phyloP scores from a whole-genome alignment of 2,113 vertebrate species.

The Neoarius graeffei region DNA sequence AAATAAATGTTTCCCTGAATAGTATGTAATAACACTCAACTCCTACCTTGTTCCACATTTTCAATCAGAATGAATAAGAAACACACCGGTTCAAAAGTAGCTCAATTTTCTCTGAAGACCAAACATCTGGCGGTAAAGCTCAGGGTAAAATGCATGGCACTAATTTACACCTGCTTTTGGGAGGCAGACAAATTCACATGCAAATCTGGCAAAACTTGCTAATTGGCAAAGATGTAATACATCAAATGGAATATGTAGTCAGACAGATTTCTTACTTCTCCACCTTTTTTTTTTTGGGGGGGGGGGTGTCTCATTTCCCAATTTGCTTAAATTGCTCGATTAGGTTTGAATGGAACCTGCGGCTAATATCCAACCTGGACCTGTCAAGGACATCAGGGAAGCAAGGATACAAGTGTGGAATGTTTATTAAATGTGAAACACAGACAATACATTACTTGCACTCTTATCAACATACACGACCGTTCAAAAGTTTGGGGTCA shows the following conservation, averaged over 20 bases:
- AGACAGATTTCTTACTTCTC: not conserved
- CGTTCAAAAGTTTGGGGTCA: too few relatives aligned
- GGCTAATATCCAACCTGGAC: not conserved
- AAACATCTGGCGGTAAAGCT: not conserved
- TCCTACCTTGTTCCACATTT: not conserved
- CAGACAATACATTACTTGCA: too few relatives aligned
- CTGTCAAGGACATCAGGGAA: too few relatives aligned
- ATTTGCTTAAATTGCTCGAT: not conserved
- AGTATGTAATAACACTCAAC: not conserved
- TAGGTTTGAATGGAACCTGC: not conserved
- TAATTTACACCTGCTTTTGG: not conserved
- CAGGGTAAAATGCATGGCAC: not conserved
- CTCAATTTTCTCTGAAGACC: not conserved
- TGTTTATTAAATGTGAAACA: too few relatives aligned
- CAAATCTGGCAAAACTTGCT: not conserved
- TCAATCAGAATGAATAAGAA: not conserved
- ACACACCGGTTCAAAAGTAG: not conserved
- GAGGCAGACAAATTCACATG: not conserved
- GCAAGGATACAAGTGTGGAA: too few relatives aligned
- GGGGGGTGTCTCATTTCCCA: not conserved
- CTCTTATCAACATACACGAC: too few relatives aligned
- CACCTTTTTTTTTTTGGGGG: not conserved
- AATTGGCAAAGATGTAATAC: not conserved
- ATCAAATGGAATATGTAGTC: not conserved
- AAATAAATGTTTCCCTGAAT: not conserved